phyloP scores from a whole-genome alignment of 2,797 vertebrate genomes.

The Semaprochilodus insignis region DNA sequence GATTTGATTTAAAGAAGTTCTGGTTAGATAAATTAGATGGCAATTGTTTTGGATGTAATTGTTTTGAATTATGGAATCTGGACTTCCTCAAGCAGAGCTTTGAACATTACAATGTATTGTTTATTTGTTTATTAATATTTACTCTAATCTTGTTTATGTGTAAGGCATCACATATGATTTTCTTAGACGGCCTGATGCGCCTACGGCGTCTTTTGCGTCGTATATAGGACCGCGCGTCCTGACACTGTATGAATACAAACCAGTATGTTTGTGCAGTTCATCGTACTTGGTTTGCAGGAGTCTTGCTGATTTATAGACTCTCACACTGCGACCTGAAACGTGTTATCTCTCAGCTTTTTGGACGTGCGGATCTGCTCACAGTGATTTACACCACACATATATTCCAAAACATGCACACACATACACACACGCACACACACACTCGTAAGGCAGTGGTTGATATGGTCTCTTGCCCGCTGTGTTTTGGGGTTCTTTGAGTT shows the following conservation, averaged over 20 bases:
- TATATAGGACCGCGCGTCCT: neutral
- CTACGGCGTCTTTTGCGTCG: too few relatives aligned
- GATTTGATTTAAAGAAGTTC: too few relatives aligned
- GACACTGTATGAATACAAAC: neutral
- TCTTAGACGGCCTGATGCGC: too few relatives aligned
- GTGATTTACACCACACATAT: slow-evolving; percentile 47
- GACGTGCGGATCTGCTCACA: slow-evolving; percentile 37
- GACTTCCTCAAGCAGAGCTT: too few relatives aligned
- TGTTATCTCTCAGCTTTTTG: slow-evolving; percentile 46
- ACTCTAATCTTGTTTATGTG: too few relatives aligned
- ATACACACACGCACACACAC: slow-evolving; percentile 23
- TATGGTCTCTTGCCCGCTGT: slow-evolving; percentile 38
- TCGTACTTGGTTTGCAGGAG: slow-evolving; percentile 30
- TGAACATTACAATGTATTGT: too few relatives aligned
- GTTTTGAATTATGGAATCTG: too few relatives aligned
- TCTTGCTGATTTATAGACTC: slow-evolving; percentile 41
- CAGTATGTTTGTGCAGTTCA: neutral
- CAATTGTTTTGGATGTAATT: too few relatives aligned
- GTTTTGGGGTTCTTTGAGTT: slow-evolving; percentile 48
- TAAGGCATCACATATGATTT: too few relatives aligned
- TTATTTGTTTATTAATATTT: too few relatives aligned
- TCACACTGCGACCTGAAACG: slow-evolving; percentile 11
- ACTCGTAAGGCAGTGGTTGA: slow-evolving; percentile 40
- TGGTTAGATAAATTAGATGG: too few relatives aligned
- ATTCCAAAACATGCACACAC: slow-evolving; percentile 29